Conservation (phyloP, 1,140 invertebrate species). For the Ips typographus region DNA sequence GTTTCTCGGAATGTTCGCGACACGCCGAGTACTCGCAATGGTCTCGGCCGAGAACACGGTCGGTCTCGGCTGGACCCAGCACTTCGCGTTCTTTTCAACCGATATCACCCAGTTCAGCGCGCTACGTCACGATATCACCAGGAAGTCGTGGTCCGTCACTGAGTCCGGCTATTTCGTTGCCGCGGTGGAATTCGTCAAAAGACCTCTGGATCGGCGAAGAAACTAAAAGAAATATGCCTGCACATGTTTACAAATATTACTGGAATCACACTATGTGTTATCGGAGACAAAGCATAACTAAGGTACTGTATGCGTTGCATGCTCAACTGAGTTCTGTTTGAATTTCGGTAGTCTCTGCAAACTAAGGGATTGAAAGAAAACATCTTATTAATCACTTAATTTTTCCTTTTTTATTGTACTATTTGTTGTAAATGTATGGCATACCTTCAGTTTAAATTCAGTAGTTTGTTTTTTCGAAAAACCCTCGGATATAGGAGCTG, state of each 20-base stretch:
- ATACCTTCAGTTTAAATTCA: too few species aligned
- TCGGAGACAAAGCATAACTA: conserved; percentile 55
- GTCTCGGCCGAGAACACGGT: not conserved
- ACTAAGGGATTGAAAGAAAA: too few species aligned
- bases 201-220: conserved; percentile 69
- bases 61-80: conserved; percentile 48
- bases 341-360: too few species aligned
- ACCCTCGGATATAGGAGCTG: too few species aligned
- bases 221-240: conserved; percentile 62
- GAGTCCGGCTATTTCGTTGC: conserved; percentile 43
- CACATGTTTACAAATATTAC: conserved; percentile 71
- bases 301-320: conserved; percentile 54
- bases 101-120: conserved; percentile 24
- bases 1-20: conserved; percentile 13
- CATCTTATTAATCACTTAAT: too few species aligned
- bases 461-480: too few species aligned
- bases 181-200: conserved; percentile 31
- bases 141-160: conserved; percentile 27
- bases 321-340: too few species aligned
- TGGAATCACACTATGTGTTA: conserved; percentile 59
- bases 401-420: too few species aligned
- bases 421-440: too few species aligned
- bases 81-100: conserved; percentile 40
- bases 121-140: conserved; percentile 37
- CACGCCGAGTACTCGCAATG: conserved; percentile 42